Conservation (phyloP, 2,888 invertebrate species). For the Agrilus cyanescens region DNA sequence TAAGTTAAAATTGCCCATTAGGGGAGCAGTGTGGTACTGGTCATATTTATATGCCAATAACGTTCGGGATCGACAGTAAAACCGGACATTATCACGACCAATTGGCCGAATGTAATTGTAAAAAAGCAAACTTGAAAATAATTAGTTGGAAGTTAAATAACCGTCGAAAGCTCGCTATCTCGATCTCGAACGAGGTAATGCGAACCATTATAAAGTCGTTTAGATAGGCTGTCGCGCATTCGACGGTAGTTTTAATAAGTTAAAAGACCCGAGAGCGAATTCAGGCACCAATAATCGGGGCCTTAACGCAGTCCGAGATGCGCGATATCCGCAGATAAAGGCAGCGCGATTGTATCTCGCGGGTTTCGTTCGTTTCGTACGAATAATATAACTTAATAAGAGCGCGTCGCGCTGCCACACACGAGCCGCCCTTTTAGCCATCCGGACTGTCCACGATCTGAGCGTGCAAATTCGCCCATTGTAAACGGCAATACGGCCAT, state of each 20-base stretch:
- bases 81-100: no score
- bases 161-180: no score
- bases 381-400: conserved; percentile 14
- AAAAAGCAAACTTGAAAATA: no score
- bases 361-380: conserved; percentile 9
- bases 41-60: no score
- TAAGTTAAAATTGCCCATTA: no score
- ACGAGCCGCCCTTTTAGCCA: conserved; percentile 22
- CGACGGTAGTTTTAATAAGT: conserved; percentile 11
- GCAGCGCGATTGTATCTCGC: conserved; percentile 18
- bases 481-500: no score
- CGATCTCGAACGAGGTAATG: no score
- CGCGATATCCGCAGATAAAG: conserved; percentile 20
- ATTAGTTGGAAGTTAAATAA: no score
- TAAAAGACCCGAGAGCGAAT: conserved; percentile 9
- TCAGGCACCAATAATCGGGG: conserved; percentile 21
- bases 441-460: conserved; percentile 20
- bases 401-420: conserved; percentile 21
- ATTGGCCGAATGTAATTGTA: no score
- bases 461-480: conserved; percentile 18
- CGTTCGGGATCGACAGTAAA: no score
- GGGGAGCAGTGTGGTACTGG: no score
- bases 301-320: conserved; percentile 20
- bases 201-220: no score
- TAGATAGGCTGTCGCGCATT: not conserved